Conservation (phyloP, 2,888 invertebrate genomes). For the Noctua comes region DNA sequence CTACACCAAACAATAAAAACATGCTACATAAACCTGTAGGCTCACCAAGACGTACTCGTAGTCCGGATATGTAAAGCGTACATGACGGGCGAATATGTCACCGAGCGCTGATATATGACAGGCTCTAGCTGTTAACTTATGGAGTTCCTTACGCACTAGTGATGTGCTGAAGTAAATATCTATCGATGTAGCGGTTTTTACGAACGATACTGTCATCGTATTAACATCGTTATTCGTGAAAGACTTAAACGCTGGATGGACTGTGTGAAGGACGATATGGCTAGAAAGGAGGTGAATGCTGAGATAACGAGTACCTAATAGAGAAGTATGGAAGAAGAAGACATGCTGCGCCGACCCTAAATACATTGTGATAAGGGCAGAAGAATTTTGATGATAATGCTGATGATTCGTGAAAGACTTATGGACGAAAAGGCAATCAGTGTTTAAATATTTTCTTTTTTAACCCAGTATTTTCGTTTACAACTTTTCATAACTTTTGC, state of each 20-base stretch:
- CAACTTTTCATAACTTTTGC: neutral
- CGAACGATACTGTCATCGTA: neutral
- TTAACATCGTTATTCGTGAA: neutral
- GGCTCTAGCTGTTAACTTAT: conserved; percentile 87
- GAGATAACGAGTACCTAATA: too few species aligned
- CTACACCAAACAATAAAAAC: conserved; percentile 22
- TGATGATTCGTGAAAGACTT: too few species aligned
- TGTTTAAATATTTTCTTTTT: neutral
- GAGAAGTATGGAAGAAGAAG: too few species aligned
- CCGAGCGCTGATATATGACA: conserved; percentile 86
- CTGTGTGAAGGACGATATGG: too few species aligned
- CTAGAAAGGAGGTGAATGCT: too few species aligned
- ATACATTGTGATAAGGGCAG: too few species aligned
- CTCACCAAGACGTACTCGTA: conserved; percentile 48
- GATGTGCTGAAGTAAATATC: conserved; percentile 63
- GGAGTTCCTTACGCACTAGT: conserved; percentile 81
- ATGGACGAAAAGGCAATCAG: neutral
- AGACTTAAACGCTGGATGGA: too few species aligned
- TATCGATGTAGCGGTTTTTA: conserved; percentile 25
- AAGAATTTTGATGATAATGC: too few species aligned
- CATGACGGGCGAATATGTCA: conserved; percentile 85
- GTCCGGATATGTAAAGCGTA: conserved; percentile 79
- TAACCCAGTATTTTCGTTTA: neutral
- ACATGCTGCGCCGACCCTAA: too few species aligned
- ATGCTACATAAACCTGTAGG: conserved; percentile 48